Base-by-base conservation (phyloP, 2,113 vertebrate species). In the Engystomops pustulosus region DNA sequence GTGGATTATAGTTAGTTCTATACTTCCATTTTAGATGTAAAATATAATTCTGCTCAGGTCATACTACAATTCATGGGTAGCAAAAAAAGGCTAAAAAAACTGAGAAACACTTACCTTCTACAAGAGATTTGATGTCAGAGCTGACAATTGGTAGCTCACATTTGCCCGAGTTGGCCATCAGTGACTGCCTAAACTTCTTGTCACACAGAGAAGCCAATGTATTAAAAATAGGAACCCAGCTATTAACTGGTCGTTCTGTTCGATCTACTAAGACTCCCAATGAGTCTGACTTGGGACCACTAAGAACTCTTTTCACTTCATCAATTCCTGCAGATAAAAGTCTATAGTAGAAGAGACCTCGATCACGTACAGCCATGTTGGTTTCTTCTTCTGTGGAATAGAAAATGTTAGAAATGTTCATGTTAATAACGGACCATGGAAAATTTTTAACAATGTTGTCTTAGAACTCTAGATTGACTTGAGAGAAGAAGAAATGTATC, bases 311-410 rank as follows among this genome's bases (percentile, higher is more conserved):
- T 10, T 90, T 91, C 6, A 93, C 94, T 49, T 96, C 91, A 34
- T 96, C 93, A 67, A 95, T 87, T 18, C 96, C 96, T 45, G 91
- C 85, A 79, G 94, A 94, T 88, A 99, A 90, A 25, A 99, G 95
- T 84, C 95, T 94, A 75, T 98, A 98, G 90, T 95, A 99, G 89
- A 99, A 94, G n/a, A 98, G 89, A 0, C 95, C 96, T 10, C 95
- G 96, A 90, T 99, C 97, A 0, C 93, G 93, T 2, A 99, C 94
- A 0, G 94, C 95, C 96, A 98, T 95, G 79, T 99, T 93, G 15
- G 89, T 93, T 89, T 99, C 96, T 90, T 99, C 97, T 89, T 98
- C 97, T 99, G 91, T 23, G 2, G 55, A n/a, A n/a, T n/a, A n/a
- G n/a, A n/a, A n/a, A n/a, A n/a, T n/a, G n/a, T n/a, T n/a, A 76